These are phyloP conservation scores for Archivesica marissinica DNA, from an alignment of 1,140 invertebrate species.

Conservation along the genomic window DNA sequence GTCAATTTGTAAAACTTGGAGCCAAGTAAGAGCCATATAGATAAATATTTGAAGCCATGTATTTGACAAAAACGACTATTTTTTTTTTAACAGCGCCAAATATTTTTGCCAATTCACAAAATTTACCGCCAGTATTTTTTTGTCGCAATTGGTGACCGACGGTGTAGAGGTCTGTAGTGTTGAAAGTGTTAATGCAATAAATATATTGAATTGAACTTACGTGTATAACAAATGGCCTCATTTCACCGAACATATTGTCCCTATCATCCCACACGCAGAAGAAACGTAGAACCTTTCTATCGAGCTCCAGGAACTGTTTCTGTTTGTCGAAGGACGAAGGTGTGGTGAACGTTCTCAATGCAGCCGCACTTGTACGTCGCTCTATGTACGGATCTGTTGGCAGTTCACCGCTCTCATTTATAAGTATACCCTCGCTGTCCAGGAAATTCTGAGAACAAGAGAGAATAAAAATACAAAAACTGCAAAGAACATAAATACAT, in stretches of 20 bases:
- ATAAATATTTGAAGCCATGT: too few species aligned
- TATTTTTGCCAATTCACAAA: too few species aligned
- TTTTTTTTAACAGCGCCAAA: too few species aligned
- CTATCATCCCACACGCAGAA: conserved; percentile 91
- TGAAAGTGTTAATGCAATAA: too few species aligned
- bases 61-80: too few species aligned
- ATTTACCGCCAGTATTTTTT: too few species aligned
- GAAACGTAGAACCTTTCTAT: conserved; percentile 87
- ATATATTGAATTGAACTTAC: conserved; percentile 76
- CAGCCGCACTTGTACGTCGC: conserved; percentile 79
- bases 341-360: conserved; percentile 81
- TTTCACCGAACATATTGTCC: conserved; percentile 89
- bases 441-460: conserved; percentile 90
- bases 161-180: too few species aligned
- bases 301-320: conserved; percentile 84
- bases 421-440: conserved; percentile 91
- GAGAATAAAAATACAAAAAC: neutral
- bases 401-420: conserved; percentile 89
- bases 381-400: conserved; percentile 89
- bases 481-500: neutral
- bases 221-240: conserved; percentile 83
- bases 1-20: too few species aligned
- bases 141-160: too few species aligned
- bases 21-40: too few species aligned
- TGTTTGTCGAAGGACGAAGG: conserved; percentile 83